Percentiles rank a stretch among this genome's conserved stretches.
These are phyloP conservation scores for Neopelma chrysocephalum DNA, from an alignment of 2,797 vertebrate genomes.

Conservation along the genomic window DNA sequence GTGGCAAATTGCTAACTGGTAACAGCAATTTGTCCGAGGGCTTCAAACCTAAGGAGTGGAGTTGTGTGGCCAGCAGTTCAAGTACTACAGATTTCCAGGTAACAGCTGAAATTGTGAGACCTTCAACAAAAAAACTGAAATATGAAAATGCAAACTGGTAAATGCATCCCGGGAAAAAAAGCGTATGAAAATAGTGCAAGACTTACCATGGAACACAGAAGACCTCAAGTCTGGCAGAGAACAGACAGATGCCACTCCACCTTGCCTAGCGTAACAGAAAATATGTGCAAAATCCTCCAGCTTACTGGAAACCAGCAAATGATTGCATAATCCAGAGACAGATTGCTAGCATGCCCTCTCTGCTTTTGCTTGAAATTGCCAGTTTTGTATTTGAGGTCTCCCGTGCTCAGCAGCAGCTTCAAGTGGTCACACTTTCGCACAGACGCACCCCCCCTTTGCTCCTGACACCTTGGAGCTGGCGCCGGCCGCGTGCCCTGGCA, in stretches of 20 bases:
- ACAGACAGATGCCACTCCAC: conserved; percentile 49
- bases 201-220: conserved; percentile 86
- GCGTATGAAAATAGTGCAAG: conserved; percentile 87
- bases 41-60: conserved; percentile 49
- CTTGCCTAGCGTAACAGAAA: conserved; percentile 47
- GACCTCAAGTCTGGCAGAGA: conserved; percentile 76
- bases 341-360: conserved; percentile 52
- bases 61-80: conserved; percentile 71
- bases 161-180: conserved; percentile 77
- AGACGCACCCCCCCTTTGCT: background rate
- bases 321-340: conserved; percentile 57
- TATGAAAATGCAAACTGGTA: conserved; percentile 69
- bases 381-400: conserved; percentile 55
- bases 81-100: conserved; percentile 74
- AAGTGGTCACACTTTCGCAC: conserved; percentile 16
- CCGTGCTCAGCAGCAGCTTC: conserved; percentile 70
- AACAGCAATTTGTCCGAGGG: conserved; percentile 57
- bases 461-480: background rate
- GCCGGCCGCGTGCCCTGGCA: background rate
- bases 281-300: conserved; percentile 60
- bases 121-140: conserved; percentile 62
- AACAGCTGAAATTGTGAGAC: conserved; percentile 72
- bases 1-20: conserved; percentile 61
- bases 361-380: background rate
- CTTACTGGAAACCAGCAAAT: conserved; percentile 31